Conservation (phyloP, 2,888 invertebrate species). For the Cheilosia impressa region DNA sequence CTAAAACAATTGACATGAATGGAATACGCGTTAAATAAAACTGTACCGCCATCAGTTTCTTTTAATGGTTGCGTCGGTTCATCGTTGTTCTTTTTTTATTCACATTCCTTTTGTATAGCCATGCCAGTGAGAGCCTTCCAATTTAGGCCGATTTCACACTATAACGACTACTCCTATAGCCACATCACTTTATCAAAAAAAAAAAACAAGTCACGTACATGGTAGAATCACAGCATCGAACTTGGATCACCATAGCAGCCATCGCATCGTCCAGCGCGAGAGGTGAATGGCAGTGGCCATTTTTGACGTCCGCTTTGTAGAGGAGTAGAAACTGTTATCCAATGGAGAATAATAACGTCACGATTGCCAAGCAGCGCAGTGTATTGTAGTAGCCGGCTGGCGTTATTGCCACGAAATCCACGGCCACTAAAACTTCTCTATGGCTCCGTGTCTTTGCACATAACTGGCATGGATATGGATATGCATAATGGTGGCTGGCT, state of each 20-base stretch:
- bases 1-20: constrained; percentile 17
- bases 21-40: constrained; percentile 46
- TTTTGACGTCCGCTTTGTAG: constrained; percentile 56
- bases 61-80: constrained; percentile 21
- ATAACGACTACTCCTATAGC: constrained; percentile 44
- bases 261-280: constrained; percentile 40
- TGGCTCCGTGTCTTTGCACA: constrained; percentile 44
- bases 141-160: constrained; percentile 58
- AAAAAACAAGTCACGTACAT: constrained; percentile 17
- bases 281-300: constrained; percentile 55
- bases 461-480: constrained; percentile 5
- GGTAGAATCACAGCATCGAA: not conserved
- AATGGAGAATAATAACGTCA: constrained; percentile 57
- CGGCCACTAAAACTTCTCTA: constrained; percentile 35
- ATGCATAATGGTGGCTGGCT: constrained; percentile 4
- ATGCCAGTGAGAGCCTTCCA: constrained; percentile 15
- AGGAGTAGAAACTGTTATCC: constrained; percentile 45
- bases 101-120: not conserved
- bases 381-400: constrained; percentile 33
- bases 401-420: constrained; percentile 13
- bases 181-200: constrained; percentile 63
- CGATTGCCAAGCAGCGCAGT: constrained; percentile 37
- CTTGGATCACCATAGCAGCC: constrained; percentile 13
- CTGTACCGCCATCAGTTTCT: constrained; percentile 40
- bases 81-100: constrained; percentile 1